Evolutionary conservation across 1,140 invertebrate genomes (phyloP), one percentile per base, ranked within the genome.

Genomic region (Bombus sibiricus): DNA sequence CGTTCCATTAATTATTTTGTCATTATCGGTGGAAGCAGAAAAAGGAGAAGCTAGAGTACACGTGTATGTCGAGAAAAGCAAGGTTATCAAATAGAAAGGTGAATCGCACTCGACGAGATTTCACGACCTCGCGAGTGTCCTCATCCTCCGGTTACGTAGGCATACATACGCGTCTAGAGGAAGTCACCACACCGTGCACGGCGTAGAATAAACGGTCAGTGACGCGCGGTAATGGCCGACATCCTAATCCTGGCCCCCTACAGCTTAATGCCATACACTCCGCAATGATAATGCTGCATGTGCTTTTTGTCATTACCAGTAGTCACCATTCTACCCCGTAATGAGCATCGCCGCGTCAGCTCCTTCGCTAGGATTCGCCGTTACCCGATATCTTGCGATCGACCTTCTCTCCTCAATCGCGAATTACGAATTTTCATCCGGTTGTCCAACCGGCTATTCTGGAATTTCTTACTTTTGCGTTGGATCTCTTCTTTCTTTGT

Each of bases 241-340:
- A 95, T 95, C 95, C 95, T 95, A 95, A 95, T 95, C 94, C 94
- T 95, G 94, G 92, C 93, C 94, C 94, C 94, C 94, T 95, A 94
- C 93, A 92, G 94, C 91, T 93, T 94, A 94, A 94, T 94, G 90
- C 91, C 89, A 92, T 93, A 94, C 90, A 91, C 92, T 93, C 89
- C 83, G 90, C 92, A 93, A 94, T 95, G 93, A 94, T 94, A 94
- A 94, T 94, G 90, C 93, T 93, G 93, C 91, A 91, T 95, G 93
- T 94, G 93, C 94, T 94, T 95, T 95, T 95, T 92, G 94, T 94
- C 94, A 94, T 94, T 94, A 95, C 92, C 92, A 92, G 88, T 91
- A 92, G 88, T 91, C 90, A 91, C 89, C 90, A 87, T 91, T 78
- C 81, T 81, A 88, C 85, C 84, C 81, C 87, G 90, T 94, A 93